Percentiles rank a stretch among this genome's conserved stretches.
These are phyloP conservation scores for Tridacna crocea DNA, from an alignment of 2,888 invertebrate genomes.

Conservation along the genomic window DNA sequence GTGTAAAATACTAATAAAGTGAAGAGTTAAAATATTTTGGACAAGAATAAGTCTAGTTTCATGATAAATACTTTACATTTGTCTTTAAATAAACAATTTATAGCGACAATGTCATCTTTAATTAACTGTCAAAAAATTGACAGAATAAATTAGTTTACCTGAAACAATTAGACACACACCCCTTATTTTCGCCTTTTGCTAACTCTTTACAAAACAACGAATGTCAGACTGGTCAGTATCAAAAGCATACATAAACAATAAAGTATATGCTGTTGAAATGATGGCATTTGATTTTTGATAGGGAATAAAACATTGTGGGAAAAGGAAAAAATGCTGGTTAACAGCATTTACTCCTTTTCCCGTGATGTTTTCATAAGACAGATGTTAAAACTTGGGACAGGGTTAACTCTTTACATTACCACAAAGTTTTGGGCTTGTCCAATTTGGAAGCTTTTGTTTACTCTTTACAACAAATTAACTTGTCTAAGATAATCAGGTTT, in stretches of 20 bases:
- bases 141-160: conserved; percentile 1
- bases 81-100: background rate
- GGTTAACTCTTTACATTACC: background rate
- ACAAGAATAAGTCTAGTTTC: too few species aligned
- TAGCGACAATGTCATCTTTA: background rate
- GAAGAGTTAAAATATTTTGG: too few species aligned
- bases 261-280: too few species aligned
- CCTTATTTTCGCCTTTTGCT: background rate
- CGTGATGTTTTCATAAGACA: background rate
- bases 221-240: too few species aligned
- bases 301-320: background rate
- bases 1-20: too few species aligned
- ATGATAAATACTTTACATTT: too few species aligned
- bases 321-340: conserved; percentile 1
- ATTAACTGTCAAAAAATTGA: conserved; percentile 6
- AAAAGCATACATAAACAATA: too few species aligned
- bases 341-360: background rate
- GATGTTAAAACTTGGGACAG: background rate
- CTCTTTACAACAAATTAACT: background rate
- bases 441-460: background rate
- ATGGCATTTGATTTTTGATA: too few species aligned
- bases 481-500: too few species aligned
- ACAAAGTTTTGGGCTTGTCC: background rate
- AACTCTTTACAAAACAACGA: too few species aligned
- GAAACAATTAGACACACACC: conserved; percentile 2